Evolutionary conservation across 2,888 invertebrate genomes (phyloP).

Genomic region (Pammene fasciana): DNA sequence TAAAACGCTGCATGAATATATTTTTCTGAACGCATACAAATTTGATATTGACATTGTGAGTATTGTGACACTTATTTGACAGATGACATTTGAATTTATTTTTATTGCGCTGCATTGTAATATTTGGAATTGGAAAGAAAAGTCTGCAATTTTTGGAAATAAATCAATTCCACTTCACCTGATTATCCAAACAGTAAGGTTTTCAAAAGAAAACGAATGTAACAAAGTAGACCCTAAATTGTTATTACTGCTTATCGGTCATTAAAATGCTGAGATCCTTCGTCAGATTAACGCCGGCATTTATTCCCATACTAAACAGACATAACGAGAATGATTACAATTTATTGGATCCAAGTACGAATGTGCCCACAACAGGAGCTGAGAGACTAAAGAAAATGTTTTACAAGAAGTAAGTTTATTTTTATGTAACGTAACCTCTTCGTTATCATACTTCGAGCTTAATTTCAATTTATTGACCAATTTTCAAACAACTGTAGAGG

Average conservation of each 20-base stretch:
- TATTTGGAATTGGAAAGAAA: background rate
- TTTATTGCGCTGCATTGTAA: background rate
- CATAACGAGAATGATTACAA: constrained; percentile 58
- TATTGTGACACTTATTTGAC: no score
- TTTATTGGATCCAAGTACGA: constrained; percentile 46
- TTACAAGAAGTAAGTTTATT: constrained; percentile 68
- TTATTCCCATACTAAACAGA: constrained; percentile 57
- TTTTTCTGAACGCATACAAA: background rate
- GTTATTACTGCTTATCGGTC: background rate
- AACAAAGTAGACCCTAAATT: background rate
- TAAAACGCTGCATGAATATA: no score
- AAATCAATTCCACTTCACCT: background rate
- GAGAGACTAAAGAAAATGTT: constrained; percentile 80
- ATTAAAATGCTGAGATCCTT: constrained; percentile 60
- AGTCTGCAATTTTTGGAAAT: background rate
- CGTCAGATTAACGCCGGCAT: constrained; percentile 61
- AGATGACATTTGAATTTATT: background rate
- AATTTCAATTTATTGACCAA: no score
- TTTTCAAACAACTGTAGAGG: no score
- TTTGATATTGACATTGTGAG: background rate
- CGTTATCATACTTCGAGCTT: background rate
- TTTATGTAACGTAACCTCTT: constrained; percentile 26
- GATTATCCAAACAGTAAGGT: background rate
- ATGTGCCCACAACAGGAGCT: constrained; percentile 68
- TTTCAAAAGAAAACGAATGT: background rate